These are phyloP conservation scores for Hydropsyche betteni DNA, from an alignment of 2,888 invertebrate species.

Conservation along the genomic window DNA sequence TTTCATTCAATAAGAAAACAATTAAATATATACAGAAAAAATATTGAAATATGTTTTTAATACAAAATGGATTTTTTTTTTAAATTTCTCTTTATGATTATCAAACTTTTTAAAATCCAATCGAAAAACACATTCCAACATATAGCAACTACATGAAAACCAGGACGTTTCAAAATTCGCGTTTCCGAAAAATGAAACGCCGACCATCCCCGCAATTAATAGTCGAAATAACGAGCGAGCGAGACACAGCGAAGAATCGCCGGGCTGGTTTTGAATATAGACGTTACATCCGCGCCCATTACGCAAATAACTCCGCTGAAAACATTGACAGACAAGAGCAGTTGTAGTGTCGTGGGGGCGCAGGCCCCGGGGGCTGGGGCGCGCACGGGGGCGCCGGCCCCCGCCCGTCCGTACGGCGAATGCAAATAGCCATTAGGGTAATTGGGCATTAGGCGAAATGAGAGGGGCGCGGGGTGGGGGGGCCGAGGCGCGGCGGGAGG, in stretches of 20 bases:
- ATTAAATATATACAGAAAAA: too few relatives aligned
- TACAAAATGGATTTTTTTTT: too few relatives aligned
- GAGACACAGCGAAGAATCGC: slow-evolving; percentile 34
- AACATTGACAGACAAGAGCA: slow-evolving; percentile 51
- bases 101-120: too few relatives aligned
- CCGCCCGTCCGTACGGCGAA: slow-evolving; percentile 47
- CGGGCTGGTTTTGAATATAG: slow-evolving; percentile 46
- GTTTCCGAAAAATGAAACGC: too few relatives aligned
- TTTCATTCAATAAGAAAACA: too few relatives aligned
- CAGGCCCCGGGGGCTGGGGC: slow-evolving; percentile 24
- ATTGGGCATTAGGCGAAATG: slow-evolving; percentile 53
- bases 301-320: slow-evolving; percentile 50
- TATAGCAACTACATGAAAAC: too few relatives aligned
- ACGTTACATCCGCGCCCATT: slow-evolving; percentile 49
- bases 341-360: slow-evolving; percentile 30
- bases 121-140: too few relatives aligned
- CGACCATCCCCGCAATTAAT: slow-evolving; percentile 23
- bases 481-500: neutral
- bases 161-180: too few relatives aligned
- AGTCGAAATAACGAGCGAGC: slow-evolving; percentile 35
- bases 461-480: slow-evolving; percentile 44
- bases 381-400: slow-evolving; percentile 30
- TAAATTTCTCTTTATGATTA: too few relatives aligned
- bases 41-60: too few relatives aligned
- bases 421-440: slow-evolving; percentile 53